Evolutionary conservation across 2,888 invertebrate species (phyloP), one percentile per base, ranked within the genome.

Genomic region (Rhagium mordax): DNA sequence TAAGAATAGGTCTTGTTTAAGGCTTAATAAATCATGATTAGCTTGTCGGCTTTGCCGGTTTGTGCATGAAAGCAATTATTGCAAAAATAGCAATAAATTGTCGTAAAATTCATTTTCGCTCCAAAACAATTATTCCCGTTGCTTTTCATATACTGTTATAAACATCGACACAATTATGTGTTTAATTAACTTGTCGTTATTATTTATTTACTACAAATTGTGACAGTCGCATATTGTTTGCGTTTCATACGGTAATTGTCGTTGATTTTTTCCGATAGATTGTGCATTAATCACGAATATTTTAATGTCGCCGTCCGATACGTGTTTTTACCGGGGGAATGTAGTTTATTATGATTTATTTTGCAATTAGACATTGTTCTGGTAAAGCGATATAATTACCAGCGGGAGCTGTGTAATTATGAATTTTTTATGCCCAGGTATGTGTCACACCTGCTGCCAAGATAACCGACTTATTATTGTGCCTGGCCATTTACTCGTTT

Each of bases 181-280:
- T 74, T 75, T 72, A 75, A 75, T 75, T 74, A 70, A 75, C 60
- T 69, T 75, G 70, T 72, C 70, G 64, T 66, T 68, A 62, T 62
- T 57, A 70, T 75, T 72, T 70, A 72, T 70, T 55, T 62, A 41
- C 21, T 21, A 27, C 48, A 48, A 61, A 72, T 61, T 60, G 48
- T 73, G 66, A 65, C 53, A 29, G 72, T 60, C 69, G 24, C 53
- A 59, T 60, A 47, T 61, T 67, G 65, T 71, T 60, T 67, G 55
- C 57, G 59, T 20, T 55, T 55, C 24, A 24, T 24, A 24, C 15
- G 55, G 55, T 20, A 29, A 59, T 59, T 33, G 33, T 20, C 59
- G 15, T 16, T 16, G 18, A 59, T 59, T 59, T 59, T 55, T 59
- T 18, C 33, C 16, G 13, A 59, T 33, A 59, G 59, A 33, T 59